These are phyloP conservation scores for Melanargia galathea DNA, from an alignment of 2,888 invertebrate genomes.

Conservation along the genomic window DNA sequence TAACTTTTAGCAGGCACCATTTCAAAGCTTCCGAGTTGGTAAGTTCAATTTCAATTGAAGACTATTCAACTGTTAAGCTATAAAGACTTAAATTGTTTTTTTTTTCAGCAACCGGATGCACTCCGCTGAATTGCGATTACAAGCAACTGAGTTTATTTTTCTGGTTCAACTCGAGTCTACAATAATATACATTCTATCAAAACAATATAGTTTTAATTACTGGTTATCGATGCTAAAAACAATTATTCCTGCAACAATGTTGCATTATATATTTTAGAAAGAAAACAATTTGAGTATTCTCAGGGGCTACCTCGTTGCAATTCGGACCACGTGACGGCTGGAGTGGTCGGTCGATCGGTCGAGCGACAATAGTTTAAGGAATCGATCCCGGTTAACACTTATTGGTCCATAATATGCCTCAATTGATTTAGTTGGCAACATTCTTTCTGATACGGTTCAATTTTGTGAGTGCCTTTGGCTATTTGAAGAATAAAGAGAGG, in stretches of 20 bases:
- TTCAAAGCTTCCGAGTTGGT: constrained; percentile 3
- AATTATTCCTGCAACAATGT: not conserved
- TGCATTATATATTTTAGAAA: not conserved
- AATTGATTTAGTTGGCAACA: constrained; percentile 59
- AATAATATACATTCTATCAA: not conserved
- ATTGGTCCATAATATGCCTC: constrained; percentile 72
- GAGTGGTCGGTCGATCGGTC: constrained; percentile 63
- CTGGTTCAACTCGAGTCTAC: not conserved
- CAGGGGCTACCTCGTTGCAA: constrained; percentile 57
- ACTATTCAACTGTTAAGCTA: too few relatives aligned
- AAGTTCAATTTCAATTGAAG: constrained; percentile 9
- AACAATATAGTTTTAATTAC: too few relatives aligned
- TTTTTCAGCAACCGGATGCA: not conserved
- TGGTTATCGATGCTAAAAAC: not conserved
- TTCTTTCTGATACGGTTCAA: constrained; percentile 32
- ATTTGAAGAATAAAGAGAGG: constrained; percentile 21
- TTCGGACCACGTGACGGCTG: constrained; percentile 57
- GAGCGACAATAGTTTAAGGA: constrained; percentile 64
- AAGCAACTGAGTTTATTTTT: not conserved
- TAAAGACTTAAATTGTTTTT: not conserved
- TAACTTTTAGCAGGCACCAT: constrained; percentile 2
- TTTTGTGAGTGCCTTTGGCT: constrained; percentile 31
- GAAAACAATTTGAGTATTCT: constrained; percentile 38
- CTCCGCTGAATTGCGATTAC: not conserved
- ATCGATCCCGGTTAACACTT: constrained; percentile 70